Percentiles rank a stretch among this genome's conserved stretches.
phyloP scores from a whole-genome alignment of 2,797 vertebrate species.

The Phrynocephalus forsythii region DNA sequence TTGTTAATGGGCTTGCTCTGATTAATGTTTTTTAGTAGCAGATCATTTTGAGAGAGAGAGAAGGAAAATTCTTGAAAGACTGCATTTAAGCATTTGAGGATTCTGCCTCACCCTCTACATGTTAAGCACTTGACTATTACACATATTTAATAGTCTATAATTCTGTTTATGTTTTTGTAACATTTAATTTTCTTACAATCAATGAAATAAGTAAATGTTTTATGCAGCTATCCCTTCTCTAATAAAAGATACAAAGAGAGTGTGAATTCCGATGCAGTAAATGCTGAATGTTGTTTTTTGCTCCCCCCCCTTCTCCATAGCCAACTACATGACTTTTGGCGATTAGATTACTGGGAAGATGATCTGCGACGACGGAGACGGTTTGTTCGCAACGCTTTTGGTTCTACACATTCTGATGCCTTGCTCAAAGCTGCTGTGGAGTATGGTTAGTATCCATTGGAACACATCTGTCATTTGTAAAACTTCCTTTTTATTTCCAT shows the following conservation, averaged over 20 bases:
- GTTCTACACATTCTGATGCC: slow-evolving; percentile 93
- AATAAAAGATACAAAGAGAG: not conserved
- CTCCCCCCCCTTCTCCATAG: slow-evolving; percentile 73
- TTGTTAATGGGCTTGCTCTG: slow-evolving; percentile 90
- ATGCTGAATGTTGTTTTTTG: slow-evolving; percentile 56
- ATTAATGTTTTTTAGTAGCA: slow-evolving; percentile 85
- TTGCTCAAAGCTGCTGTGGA: slow-evolving; percentile 89
- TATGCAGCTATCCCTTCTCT: not conserved
- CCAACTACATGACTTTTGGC: slow-evolving; percentile 96
- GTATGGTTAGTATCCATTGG: slow-evolving; percentile 86
- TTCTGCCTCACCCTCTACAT: not conserved
- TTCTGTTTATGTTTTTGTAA: not conserved
- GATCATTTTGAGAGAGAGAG: slow-evolving; percentile 72
- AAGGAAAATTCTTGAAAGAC: slow-evolving; percentile 59
- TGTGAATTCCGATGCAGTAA: slow-evolving; percentile 19
- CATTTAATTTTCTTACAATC: slow-evolving; percentile 20
- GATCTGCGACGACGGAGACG: slow-evolving; percentile 93
- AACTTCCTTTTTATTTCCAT: slow-evolving; percentile 28
- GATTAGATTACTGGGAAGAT: slow-evolving; percentile 99
- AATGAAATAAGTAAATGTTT: slow-evolving; percentile 38
- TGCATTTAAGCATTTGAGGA: slow-evolving; percentile 51
- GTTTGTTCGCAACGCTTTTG: slow-evolving; percentile 95
- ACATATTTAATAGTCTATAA: slow-evolving; percentile 31
- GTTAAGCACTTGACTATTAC: slow-evolving; percentile 49
- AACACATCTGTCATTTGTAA: slow-evolving; percentile 24